Evolutionary conservation across 2,113 vertebrate species (phyloP).

Genomic region (Ceyx melanurus): DNA sequence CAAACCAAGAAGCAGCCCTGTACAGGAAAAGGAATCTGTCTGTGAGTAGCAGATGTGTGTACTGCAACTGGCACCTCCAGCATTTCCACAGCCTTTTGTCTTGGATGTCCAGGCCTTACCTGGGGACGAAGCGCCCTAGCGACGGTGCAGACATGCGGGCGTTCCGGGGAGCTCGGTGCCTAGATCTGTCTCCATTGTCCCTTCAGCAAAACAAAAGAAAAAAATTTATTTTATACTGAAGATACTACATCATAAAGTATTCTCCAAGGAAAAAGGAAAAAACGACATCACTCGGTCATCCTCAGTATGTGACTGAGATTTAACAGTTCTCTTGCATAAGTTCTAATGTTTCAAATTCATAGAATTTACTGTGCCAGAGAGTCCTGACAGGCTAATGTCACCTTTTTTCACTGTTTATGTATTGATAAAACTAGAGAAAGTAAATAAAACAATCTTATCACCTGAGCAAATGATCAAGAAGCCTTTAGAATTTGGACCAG

Average conservation of each 20-base stretch:
- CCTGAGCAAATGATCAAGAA: background rate
- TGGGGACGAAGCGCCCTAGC: conserved; percentile 93
- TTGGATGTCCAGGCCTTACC: conserved; percentile 74
- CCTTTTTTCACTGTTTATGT: background rate
- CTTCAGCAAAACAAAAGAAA: conserved; percentile 71
- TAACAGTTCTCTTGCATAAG: background rate
- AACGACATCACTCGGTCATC: background rate
- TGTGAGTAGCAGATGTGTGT: background rate
- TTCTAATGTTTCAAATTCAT: background rate
- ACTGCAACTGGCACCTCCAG: background rate
- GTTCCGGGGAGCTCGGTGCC: conserved; percentile 93
- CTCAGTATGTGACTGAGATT: background rate
- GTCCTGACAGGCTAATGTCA: background rate
- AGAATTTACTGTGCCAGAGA: background rate
- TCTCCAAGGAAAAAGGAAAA: background rate
- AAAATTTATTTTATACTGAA: background rate
- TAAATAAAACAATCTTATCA: background rate
- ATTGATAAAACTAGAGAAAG: background rate
- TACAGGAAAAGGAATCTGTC: background rate
- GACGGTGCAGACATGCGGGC: conserved; percentile 97
- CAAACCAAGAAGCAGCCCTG: background rate
- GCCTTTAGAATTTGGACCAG: background rate
- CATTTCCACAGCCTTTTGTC: background rate
- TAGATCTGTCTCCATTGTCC: conserved; percentile 90
- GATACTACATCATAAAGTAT: background rate